phyloP scores from a whole-genome alignment of 2,113 vertebrate genomes.

The Callithrix jacchus region DNA sequence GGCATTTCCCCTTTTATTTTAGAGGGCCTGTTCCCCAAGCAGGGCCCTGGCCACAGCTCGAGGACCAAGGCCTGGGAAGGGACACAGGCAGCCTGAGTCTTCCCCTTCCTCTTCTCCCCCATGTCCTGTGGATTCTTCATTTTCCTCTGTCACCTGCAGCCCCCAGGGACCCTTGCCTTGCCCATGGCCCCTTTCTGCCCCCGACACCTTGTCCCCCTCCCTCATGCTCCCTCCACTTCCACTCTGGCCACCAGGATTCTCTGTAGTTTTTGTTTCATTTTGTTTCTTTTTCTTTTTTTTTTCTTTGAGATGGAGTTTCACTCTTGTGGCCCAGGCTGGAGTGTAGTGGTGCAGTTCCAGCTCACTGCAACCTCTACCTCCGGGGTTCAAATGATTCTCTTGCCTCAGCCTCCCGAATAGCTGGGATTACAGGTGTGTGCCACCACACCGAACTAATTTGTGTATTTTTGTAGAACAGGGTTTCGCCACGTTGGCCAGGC shows the following conservation, averaged over 20 bases:
- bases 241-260: background rate
- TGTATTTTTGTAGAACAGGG: no score
- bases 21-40: rapidly evolving
- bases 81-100: background rate
- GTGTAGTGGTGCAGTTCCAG: no score
- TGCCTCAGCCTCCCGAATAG: no score
- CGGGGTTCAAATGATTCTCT: no score
- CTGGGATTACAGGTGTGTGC: no score
- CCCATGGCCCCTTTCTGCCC: background rate
- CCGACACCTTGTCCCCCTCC: background rate
- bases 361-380: no score
- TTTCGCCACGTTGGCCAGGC: no score
- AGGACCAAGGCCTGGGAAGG: background rate
- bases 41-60: background rate
- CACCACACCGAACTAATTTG: no score
- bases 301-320: no score
- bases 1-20: background rate
- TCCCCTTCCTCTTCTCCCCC: background rate
- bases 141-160: background rate
- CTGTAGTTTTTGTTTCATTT: no score
- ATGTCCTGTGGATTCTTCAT: background rate
- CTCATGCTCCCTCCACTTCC: background rate
- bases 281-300: no score
- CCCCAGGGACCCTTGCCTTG: background rate
- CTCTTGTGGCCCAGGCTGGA: no score